Conservation (phyloP, 1,140 invertebrate species). For the Temnothorax nylanderi region DNA sequence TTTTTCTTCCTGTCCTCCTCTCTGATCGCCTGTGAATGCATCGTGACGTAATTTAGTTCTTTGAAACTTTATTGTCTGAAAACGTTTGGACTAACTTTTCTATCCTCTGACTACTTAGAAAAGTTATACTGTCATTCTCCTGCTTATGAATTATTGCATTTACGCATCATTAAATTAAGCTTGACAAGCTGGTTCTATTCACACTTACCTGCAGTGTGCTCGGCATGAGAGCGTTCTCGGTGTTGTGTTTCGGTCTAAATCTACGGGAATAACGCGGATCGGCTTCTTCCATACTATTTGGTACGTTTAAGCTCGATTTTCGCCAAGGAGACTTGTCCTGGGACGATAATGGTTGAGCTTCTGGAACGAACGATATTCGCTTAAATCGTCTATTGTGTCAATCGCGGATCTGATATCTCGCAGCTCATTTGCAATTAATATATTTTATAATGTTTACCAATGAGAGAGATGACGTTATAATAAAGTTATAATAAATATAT, state of each 20-base stretch:
- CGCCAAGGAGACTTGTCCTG: constrained; percentile 91
- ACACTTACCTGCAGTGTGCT: constrained; percentile 83
- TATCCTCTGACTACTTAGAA: not conserved
- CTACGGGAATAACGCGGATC: constrained; percentile 85
- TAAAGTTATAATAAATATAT: not conserved
- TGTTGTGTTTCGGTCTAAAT: constrained; percentile 83
- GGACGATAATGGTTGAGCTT: constrained; percentile 89
- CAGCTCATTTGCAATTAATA: not conserved
- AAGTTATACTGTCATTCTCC: not conserved
- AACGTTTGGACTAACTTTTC: not conserved
- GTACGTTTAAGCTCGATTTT: constrained; percentile 90
- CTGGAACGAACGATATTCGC: constrained; percentile 82
- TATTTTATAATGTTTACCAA: not conserved
- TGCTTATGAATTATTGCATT: not conserved
- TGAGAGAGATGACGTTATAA: not conserved
- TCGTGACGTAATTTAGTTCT: not conserved
- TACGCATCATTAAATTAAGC: not conserved
- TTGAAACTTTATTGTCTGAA: not conserved
- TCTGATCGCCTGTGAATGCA: constrained; percentile 83
- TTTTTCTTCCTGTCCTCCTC: constrained; percentile 86
- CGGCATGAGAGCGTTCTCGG: constrained; percentile 83
- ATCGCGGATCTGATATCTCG: not conserved
- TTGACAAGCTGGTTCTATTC: not conserved
- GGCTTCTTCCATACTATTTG: constrained; percentile 88
- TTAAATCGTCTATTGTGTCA: not conserved